Conservation (phyloP, 2,888 invertebrate genomes). For the Nomada ruficornis region DNA sequence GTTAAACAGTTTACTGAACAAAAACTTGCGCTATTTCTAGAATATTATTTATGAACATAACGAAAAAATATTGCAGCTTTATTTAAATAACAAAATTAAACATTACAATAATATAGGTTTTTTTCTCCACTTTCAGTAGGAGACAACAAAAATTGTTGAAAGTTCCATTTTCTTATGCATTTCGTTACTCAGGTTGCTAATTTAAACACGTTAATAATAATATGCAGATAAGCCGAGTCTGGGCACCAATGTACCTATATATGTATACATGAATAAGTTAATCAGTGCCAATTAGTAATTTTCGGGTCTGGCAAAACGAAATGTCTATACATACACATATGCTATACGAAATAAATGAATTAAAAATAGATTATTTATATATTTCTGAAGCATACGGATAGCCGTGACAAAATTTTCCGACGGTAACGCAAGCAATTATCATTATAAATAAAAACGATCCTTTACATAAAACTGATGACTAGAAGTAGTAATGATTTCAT, state of each 20-base stretch:
- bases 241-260: background rate
- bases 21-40: background rate
- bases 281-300: slow-evolving; percentile 15
- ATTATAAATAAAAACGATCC: background rate
- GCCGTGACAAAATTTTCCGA: too few relatives aligned
- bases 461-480: background rate
- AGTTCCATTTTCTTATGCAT: background rate
- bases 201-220: slow-evolving; percentile 19
- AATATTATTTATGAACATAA: background rate
- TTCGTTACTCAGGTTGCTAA: background rate
- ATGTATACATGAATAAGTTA: slow-evolving; percentile 17
- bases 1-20: background rate
- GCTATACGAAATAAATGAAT: background rate
- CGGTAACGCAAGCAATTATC: background rate
- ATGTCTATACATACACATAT: background rate
- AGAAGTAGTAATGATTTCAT: background rate
- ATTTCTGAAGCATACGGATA: background rate
- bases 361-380: background rate
- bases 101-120: too few relatives aligned
- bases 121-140: too few relatives aligned
- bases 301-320: background rate
- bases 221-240: background rate
- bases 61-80: background rate
- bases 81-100: background rate
- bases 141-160: background rate